A percentile compares a stretch with the other conserved stretches of the same genome.
phyloP scores from a whole-genome alignment of 2,888 invertebrate genomes.

The Acrocyrtus sp. region DNA sequence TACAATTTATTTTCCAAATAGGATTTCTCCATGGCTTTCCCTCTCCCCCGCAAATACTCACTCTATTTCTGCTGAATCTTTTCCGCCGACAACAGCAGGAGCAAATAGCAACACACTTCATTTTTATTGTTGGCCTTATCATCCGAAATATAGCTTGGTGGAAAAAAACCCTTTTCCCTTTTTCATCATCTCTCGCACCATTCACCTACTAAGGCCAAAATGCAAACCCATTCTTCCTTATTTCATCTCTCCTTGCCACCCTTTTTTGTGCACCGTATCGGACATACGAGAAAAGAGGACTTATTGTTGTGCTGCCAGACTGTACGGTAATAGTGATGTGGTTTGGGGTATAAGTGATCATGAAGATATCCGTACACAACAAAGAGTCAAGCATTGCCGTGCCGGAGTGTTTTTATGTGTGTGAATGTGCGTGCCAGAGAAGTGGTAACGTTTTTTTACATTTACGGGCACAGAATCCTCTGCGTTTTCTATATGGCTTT shows the following conservation, averaged over 20 bases:
- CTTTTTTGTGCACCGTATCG: not conserved
- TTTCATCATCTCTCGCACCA: not conserved
- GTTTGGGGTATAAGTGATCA: not conserved
- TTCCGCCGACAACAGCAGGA: not conserved
- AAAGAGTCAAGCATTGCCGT: not conserved
- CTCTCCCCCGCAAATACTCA: not conserved
- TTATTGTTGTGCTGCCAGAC: no score
- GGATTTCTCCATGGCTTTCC: not conserved
- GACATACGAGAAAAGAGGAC: not conserved
- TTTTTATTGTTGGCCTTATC: not conserved
- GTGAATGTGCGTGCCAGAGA: constrained; percentile 17
- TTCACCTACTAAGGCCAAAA: no score
- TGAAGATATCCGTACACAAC: not conserved
- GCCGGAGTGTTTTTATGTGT: not conserved
- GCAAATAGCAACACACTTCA: not conserved
- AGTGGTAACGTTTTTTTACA: not conserved
- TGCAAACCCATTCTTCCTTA: not conserved
- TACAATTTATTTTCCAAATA: not conserved
- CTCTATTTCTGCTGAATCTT: not conserved
- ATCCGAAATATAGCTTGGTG: not conserved
- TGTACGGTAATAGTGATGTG: no score
- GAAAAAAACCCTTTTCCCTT: not conserved
- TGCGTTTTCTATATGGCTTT: no score
- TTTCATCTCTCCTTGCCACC: not conserved
- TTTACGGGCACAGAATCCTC: not conserved